Percentiles rank a stretch among this genome's conserved stretches.
Conservation (phyloP, 2,888 invertebrate genomes). For the Amphiduros pacificus region DNA sequence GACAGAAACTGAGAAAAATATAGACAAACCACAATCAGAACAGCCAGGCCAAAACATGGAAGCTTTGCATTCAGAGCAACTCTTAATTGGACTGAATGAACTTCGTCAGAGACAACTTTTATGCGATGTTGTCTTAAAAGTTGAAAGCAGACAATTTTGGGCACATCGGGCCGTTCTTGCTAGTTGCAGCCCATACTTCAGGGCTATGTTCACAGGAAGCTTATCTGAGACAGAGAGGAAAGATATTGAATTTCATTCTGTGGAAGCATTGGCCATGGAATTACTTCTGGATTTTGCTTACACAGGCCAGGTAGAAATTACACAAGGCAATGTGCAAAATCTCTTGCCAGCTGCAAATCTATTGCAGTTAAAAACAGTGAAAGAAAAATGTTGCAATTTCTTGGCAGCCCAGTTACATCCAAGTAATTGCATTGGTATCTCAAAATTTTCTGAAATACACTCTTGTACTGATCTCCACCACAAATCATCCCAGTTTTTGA, state of each 20-base stretch:
- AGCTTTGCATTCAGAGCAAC: background rate
- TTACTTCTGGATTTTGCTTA: conserved; percentile 5
- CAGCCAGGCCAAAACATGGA: no score
- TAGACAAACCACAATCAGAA: no score
- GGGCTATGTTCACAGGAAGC: conserved; percentile 11
- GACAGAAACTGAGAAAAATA: no score
- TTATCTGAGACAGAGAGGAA: conserved; percentile 2
- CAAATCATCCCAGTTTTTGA: background rate
- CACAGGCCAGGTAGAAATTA: conserved; percentile 2
- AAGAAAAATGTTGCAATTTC: background rate
- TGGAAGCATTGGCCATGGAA: background rate
- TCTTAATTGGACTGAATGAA: conserved; percentile 4
- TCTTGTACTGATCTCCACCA: background rate
- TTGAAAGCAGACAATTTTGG: background rate
- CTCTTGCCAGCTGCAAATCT: conserved; percentile 11
- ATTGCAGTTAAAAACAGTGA: conserved; percentile 5
- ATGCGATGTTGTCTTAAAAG: conserved; percentile 8
- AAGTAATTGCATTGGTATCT: conserved; percentile 10
- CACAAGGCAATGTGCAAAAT: conserved; percentile 6
- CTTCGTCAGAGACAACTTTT: background rate
- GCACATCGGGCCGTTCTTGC: conserved; percentile 13
- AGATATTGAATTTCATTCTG: background rate
- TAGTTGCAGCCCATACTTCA: conserved; percentile 12
- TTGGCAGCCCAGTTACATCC: conserved; percentile 1
- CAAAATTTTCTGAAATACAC: conserved; percentile 1